Base-by-base conservation (phyloP, 1,140 invertebrate species). In the Drosophila virilis region DNA sequence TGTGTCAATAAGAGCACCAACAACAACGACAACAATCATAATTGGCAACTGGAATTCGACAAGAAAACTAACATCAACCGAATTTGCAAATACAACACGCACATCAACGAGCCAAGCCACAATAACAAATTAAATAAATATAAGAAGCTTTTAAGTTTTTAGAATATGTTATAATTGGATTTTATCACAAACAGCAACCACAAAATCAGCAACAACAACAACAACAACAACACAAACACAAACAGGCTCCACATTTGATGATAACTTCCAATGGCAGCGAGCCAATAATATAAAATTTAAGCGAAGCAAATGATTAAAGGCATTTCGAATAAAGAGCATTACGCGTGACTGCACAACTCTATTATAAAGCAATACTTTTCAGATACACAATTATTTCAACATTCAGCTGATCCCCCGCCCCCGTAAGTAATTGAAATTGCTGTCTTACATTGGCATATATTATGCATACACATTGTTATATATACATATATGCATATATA, bases 61-160 rank as follows among this genome's bases (percentile, higher is more conserved):
- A 28, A 8, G 35, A 65, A 65, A 66, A 57, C 60, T 65, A 50
- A 33, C 35, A 66, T 38, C 15, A 62, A 15, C 13, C 0, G 35
- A 13, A 43, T 17, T 10, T 13, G 6, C 8, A 57, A 5, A 55
- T 4, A 45, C 22, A 51, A 54, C 43, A 28, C 43, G 32, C 35
- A 33, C 13, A 59, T 7, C 12, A 65, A 42, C 59, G 38, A 64
- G 50, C 50, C 28, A 48, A 74, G 50, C 75, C 74, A 83, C 74
- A 88, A 89, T 84, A 84, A 84, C 74, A 89, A 88, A 88, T 89
- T 88, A 89, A 89, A 88, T 89, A 88, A 89, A 88, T 88, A 89
- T 89, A 80, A 88, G 84, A 78, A 89, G 84, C 84, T 88, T 89
- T 88, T 78, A 83, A 89, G 80, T 88, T 88, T 80, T 89, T 88